Evolutionary conservation across 2,888 invertebrate species (phyloP).

Genomic region (Enchytraeus crypticus): DNA sequence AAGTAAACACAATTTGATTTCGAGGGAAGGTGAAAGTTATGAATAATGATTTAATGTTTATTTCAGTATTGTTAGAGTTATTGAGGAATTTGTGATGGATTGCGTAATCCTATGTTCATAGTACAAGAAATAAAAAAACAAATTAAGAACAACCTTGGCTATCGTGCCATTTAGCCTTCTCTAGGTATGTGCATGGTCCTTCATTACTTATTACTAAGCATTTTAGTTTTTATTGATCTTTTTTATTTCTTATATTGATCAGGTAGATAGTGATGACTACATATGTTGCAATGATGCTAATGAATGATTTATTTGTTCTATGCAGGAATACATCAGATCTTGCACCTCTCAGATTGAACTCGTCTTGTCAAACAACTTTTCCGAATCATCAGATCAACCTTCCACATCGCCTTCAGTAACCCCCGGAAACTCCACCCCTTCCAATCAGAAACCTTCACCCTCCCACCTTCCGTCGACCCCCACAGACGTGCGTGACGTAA

Average conservation of each 20-base stretch:
- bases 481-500: neutral
- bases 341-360: neutral
- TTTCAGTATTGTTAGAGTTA: too few species aligned
- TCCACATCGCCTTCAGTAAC: neutral
- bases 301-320: neutral
- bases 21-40: too few species aligned
- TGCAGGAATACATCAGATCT: neutral
- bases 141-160: too few species aligned
- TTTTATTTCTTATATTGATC: neutral
- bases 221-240: neutral
- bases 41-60: too few species aligned
- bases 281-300: neutral
- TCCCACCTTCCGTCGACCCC: neutral
- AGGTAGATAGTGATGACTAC: neutral
- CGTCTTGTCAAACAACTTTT: neutral
- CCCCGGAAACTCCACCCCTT: neutral
- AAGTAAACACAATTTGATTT: too few species aligned
- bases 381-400: neutral
- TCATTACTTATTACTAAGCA: neutral
- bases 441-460: neutral
- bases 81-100: too few species aligned
- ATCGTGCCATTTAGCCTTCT: too few species aligned
- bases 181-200: too few species aligned
- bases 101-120: too few species aligned
- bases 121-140: neutral